Evolutionary conservation across 2,797 vertebrate genomes (phyloP).

Genomic region (Argya squamiceps): DNA sequence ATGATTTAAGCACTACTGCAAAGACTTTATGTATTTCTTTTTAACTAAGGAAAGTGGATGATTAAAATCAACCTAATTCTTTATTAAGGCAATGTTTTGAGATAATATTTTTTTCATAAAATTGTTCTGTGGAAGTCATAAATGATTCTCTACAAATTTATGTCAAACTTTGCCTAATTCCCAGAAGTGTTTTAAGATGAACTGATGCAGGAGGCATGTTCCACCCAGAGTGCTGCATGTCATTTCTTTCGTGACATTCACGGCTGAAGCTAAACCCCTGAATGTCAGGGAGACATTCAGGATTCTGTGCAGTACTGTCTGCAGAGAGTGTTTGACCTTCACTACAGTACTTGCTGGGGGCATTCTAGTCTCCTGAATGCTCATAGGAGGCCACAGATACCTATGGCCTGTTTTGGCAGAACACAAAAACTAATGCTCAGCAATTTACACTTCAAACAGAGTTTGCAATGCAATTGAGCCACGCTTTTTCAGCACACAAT

Average conservation of each 20-base stretch:
- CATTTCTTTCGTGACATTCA: slow-evolving; percentile 28
- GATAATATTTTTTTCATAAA: slow-evolving; percentile 40
- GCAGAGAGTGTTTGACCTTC: slow-evolving; percentile 58
- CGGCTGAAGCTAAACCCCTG: neutral
- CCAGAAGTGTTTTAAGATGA: slow-evolving; percentile 23
- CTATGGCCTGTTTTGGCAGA: slow-evolving; percentile 14
- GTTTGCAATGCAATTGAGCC: neutral
- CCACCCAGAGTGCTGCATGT: slow-evolving; percentile 2
- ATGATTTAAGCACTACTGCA: neutral
- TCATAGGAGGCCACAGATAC: neutral
- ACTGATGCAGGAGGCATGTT: neutral
- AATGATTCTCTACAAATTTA: slow-evolving; percentile 17
- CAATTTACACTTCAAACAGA: neutral
- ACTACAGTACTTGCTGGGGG: slow-evolving; percentile 32
- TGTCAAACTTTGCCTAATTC: slow-evolving; percentile 12
- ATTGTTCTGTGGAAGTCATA: neutral
- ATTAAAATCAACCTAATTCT: slow-evolving; percentile 49
- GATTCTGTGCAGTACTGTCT: neutral
- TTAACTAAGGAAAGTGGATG: neutral
- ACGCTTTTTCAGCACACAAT: neutral
- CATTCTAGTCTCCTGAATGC: slow-evolving; percentile 22
- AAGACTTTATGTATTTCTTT: slow-evolving; percentile 16
- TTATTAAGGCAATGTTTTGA: slow-evolving; percentile 25
- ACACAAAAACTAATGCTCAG: neutral
- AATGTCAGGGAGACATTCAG: slow-evolving; percentile 55